These are phyloP conservation scores for Gallinago media DNA, from an alignment of 2,113 vertebrate species.

Conservation along the genomic window DNA sequence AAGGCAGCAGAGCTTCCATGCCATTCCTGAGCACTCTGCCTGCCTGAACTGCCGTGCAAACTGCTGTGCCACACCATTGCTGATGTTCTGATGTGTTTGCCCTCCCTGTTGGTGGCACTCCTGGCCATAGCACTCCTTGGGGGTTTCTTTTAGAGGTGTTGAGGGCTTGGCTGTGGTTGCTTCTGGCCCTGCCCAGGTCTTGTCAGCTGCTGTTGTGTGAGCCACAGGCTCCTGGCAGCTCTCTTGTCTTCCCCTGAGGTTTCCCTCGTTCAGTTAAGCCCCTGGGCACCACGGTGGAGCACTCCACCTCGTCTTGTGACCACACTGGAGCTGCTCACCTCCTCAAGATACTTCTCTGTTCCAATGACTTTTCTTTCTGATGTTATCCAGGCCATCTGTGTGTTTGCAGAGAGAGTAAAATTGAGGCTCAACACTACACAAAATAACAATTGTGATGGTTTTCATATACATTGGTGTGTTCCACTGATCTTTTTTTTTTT, in stretches of 20 bases:
- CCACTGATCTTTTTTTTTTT: background rate
- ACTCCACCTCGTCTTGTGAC: rapidly evolving
- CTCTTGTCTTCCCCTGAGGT: background rate
- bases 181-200: background rate
- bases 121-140: background rate
- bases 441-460: background rate
- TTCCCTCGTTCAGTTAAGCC: background rate
- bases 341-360: background rate
- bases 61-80: background rate
- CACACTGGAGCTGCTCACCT: background rate
- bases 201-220: background rate
- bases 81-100: background rate
- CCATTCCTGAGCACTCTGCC: background rate
- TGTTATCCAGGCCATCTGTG: background rate
- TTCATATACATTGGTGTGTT: background rate
- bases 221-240: background rate
- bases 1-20: background rate
- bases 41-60: background rate
- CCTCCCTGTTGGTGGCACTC: background rate
- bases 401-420: background rate
- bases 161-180: rapidly evolving
- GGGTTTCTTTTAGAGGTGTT: background rate
- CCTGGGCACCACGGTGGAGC: rapidly evolving
- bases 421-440: background rate
- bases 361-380: background rate